Percentiles rank a stretch among this genome's conserved stretches.
Evolutionary conservation across 2,113 vertebrate species (phyloP).

Genomic region (Brachyistius frenatus): DNA sequence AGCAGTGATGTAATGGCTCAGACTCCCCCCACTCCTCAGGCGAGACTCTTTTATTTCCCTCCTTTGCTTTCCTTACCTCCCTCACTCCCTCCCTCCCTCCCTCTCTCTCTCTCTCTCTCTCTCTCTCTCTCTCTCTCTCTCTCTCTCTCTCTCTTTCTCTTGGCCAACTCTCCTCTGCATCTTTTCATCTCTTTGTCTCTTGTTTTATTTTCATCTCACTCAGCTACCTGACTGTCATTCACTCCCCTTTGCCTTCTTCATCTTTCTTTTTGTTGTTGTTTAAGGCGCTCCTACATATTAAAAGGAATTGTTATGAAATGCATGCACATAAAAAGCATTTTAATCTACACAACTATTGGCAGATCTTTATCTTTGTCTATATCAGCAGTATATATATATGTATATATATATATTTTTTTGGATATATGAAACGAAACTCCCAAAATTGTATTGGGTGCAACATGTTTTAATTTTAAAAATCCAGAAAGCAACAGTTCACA

Average conservation of each 20-base stretch:
- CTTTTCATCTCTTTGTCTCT: conserved; percentile 35
- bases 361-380: background rate
- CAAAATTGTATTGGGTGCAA: background rate
- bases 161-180: conserved; percentile 31
- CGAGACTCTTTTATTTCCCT: conserved; percentile 38
- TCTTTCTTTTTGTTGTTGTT: background rate
- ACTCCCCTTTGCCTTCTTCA: background rate
- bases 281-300: background rate
- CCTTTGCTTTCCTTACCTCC: too few species aligned
- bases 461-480: background rate
- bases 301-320: conserved; percentile 3
- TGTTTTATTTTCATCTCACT: conserved; percentile 24
- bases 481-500: conserved; percentile 4
- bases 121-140: conserved; percentile 17
- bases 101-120: conserved; percentile 22
- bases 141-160: conserved; percentile 22
- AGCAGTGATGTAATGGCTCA: conserved; percentile 71
- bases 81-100: conserved; percentile 1
- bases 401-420: too few species aligned
- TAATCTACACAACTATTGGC: background rate
- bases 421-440: background rate
- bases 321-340: background rate
- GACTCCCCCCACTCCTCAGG: conserved; percentile 32
- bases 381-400: too few species aligned
- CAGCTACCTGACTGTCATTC: background rate